Evolutionary conservation across 92 coral and sea anemone species (phyloP), one percentile per base, ranked within the genome.

Genomic region (Phenganax stokvisi): DNA sequence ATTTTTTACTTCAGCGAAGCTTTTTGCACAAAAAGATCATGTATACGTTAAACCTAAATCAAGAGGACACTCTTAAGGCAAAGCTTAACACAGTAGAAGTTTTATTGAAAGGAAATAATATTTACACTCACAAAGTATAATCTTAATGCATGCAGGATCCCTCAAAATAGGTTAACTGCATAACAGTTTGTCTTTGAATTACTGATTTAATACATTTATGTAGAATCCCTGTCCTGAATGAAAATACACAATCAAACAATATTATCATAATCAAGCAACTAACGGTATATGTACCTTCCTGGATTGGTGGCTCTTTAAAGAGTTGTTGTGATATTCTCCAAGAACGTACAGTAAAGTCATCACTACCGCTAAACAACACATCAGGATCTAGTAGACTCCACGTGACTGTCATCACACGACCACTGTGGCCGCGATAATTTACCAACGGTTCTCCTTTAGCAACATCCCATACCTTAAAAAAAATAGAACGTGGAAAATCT

Each of bases 361-460:
- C 99, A 16, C 99, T 92, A 2, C 99, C 99, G 51, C 97, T 96
- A 76, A 87, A 96, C 82, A 92, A 87, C 25, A 92, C 86, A 74
- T 96, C 91, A 62, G 96, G 89, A 84, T 96, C 97, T 37, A 96
- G 86, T 58, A 83, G 85, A 81, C 99, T 92, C 99, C 99, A 96
- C 56, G 83, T 90, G 17, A 96, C 96, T 9, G 94, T 92, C 97
- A 96, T 90, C 12, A 96, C 94, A 37, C 99, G 97, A 28, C 92
- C 90, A 28, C 84, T 83, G 81, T 96, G 99, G 27, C 94, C 97
- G 31, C 97, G 92, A 74, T 83, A 96, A 85, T 96, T 96, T 27
- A 81, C 86, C 28, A 96, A 27, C 9, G 90, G 89, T 79, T 89
- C 92, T 54, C 87, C 90, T 76, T 84, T 90, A 9, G 31, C 71